Conservation (phyloP, 2,113 vertebrate genomes). For the Machaerirhynchus nigripectus region DNA sequence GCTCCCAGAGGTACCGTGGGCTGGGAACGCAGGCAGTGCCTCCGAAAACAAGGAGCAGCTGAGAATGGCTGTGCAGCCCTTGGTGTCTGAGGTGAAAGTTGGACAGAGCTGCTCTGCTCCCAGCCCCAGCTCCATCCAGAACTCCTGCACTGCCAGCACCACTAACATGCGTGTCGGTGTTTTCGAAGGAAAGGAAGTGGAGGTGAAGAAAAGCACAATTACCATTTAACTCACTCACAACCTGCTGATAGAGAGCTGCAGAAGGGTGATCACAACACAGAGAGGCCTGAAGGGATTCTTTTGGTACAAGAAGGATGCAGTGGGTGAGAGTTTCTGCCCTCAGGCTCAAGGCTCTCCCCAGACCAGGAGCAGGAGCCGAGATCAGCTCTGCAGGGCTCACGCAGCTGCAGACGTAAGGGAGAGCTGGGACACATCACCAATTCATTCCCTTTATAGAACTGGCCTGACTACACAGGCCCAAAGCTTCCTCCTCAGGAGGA, state of each 20-base stretch:
- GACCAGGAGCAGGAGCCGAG: neutral
- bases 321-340: neutral
- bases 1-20: neutral
- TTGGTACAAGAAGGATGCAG: neutral
- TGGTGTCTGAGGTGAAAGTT: neutral
- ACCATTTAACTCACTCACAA: neutral
- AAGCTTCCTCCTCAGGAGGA: slow-evolving; percentile 49
- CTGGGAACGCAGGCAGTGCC: neutral
- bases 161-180: neutral
- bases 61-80: neutral
- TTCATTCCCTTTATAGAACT: slow-evolving; percentile 7
- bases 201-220: neutral
- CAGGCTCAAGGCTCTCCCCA: neutral
- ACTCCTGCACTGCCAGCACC: neutral
- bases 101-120: neutral
- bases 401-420: neutral
- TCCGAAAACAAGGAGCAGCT: neutral
- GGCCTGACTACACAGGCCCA: slow-evolving; percentile 9
- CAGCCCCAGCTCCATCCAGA: neutral
- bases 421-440: neutral
- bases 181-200: neutral
- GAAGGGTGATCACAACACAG: neutral
- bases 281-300: neutral
- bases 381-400: neutral
- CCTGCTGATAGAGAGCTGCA: neutral